phyloP scores from a whole-genome alignment of 1,140 invertebrate genomes.

The Temnothorax longispinosus region DNA sequence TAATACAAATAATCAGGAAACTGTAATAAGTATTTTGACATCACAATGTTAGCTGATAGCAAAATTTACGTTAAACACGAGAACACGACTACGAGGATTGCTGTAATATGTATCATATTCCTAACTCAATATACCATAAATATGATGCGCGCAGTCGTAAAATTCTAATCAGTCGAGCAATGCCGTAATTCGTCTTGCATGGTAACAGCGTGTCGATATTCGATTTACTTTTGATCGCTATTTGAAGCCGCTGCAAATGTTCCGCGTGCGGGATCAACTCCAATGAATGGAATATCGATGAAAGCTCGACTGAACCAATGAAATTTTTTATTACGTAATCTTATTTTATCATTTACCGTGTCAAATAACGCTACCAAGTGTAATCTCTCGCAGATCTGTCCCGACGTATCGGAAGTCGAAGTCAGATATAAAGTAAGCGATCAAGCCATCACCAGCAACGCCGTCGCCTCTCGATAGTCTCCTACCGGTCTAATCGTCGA shows the following conservation, averaged over 20 bases:
- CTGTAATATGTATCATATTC: constrained; percentile 3
- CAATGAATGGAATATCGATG: constrained; percentile 20
- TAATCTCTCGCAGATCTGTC: background rate
- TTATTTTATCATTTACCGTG: background rate
- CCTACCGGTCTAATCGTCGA: constrained; percentile 28
- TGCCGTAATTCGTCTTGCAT: constrained; percentile 13
- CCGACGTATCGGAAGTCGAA: background rate
- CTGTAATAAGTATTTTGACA: background rate
- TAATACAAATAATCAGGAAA: background rate
- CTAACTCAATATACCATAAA: background rate
- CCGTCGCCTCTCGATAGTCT: constrained; percentile 20
- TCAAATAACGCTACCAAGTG: constrained; percentile 21
- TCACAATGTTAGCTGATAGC: background rate
- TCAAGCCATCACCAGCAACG: constrained; percentile 16
- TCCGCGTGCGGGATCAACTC: background rate
- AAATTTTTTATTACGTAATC: background rate
- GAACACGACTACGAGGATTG: background rate
- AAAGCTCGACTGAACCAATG: background rate
- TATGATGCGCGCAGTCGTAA: constrained; percentile 21
- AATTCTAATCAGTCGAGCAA: constrained; percentile 33
- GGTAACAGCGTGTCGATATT: background rate
- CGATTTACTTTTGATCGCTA: background rate
- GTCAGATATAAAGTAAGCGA: constrained; percentile 37
- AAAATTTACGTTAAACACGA: background rate
- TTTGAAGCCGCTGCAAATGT: background rate